Percentiles rank a stretch among this genome's conserved stretches.
Conservation (phyloP, 92 coral and sea anemone genomes). For the Epizoanthus fatuus region DNA sequence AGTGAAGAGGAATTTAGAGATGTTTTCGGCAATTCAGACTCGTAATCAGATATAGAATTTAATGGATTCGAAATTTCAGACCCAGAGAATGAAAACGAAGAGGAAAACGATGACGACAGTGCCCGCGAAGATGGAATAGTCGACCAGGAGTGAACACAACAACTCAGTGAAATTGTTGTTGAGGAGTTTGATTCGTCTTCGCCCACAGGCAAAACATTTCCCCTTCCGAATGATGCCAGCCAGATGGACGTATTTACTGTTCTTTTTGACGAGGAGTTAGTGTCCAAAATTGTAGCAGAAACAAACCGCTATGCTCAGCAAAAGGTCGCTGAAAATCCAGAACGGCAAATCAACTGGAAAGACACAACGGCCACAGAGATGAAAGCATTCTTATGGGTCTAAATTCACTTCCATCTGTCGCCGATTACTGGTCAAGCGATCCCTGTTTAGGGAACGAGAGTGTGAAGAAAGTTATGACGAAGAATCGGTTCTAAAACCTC, state of each 20-base stretch:
- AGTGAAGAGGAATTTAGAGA: conserved; percentile 9
- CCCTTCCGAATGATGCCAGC: conserved; percentile 14
- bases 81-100: not conserved
- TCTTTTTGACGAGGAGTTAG: not conserved
- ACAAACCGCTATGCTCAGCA: conserved; percentile 1
- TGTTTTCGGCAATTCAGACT: conserved; percentile 8
- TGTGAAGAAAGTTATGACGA: conserved; percentile 18
- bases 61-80: not conserved
- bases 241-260: conserved; percentile 13
- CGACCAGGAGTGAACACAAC: conserved; percentile 6
- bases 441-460: conserved; percentile 22
- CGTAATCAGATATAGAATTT: conserved; percentile 18
- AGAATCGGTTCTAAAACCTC: not conserved
- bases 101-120: not conserved
- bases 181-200: conserved; percentile 12
- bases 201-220: conserved; percentile 6
- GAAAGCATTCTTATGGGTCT: conserved; percentile 15
- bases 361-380: conserved; percentile 18
- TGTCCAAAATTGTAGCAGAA: conserved; percentile 19
- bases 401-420: not conserved
- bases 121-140: not conserved
- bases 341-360: not conserved
- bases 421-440: conserved; percentile 10
- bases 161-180: not conserved
- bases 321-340: not conserved